Base-by-base conservation (phyloP, 1,140 invertebrate genomes). In the Rhopalosiphum maidis region DNA sequence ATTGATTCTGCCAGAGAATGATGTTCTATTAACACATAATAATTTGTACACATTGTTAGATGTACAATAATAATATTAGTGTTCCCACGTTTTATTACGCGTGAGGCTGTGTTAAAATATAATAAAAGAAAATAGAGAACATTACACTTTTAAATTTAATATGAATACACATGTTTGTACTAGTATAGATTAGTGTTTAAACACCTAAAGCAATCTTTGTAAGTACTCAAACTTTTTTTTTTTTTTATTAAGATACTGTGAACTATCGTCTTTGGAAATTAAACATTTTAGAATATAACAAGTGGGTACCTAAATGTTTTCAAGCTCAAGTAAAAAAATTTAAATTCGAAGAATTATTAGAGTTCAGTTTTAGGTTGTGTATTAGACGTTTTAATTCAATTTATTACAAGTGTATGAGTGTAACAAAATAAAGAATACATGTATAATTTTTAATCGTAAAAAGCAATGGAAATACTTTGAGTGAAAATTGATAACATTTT, bases 51-150 rank as follows among this genome's bases (percentile, higher is more conserved):
- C 89, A 90, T 90, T 90, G 55, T 90, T 90, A 30, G 9, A 30
- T 90, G 54, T 60, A 90, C n/a, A 54, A 89, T 89, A 89, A 89
- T 89, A 18, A 35, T 18, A 43, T 55, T 41, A n/a, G 18, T 18
- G 54, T 90, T 90, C 55, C 51, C 89, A 90, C 60, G 37, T 90
- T 90, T 60, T 90, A 90, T 60, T 60, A 43, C 60, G 54, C 22
- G 54, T 90, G 54, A 43, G 25, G 43, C 37, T 21, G 37, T n/a
- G 37, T n/a, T 90, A 46, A 43, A 68, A 90, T 90, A 22, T 51
- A 88, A 51, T 51, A 35, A 22, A 22, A 68, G 55, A 60, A 68
- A n/a, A 90, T 23, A 90, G 1, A 43, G 25, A 23, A n/a, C 89
- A n/a, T 68, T 18, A 43, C 6, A 25, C 48, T 68, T 90, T 60